Percentiles rank a stretch among this genome's conserved stretches.
These are phyloP conservation scores for Anguilla obscura DNA, from an alignment of 2,797 vertebrate species.

Conservation along the genomic window DNA sequence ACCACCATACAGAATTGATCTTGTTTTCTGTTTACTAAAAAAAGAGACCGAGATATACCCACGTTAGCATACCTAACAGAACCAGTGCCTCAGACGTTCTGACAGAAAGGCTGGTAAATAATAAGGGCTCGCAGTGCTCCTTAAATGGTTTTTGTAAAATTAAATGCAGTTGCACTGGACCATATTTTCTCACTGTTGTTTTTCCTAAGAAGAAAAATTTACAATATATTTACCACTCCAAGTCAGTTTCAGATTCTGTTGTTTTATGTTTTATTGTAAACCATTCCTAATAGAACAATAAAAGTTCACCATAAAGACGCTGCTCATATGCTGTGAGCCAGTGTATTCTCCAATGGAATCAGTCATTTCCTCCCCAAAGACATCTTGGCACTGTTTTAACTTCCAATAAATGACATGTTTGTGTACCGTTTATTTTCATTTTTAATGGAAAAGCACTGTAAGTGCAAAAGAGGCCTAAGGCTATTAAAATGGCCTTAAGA, in stretches of 20 bases:
- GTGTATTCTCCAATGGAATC: not conserved
- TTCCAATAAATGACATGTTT: not conserved
- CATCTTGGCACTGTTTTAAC: not conserved
- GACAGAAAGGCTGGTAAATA: not conserved
- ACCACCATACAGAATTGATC: not conserved
- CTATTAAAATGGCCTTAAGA: not conserved
- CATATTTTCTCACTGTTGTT: not conserved
- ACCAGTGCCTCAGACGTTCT: not conserved
- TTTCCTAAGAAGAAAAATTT: not conserved
- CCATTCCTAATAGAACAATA: not conserved
- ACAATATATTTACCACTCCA: not conserved
- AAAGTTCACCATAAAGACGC: not conserved
- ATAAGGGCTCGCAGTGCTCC: not conserved
- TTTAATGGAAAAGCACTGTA: not conserved
- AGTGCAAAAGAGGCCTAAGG: not conserved
- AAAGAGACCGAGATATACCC: not conserved
- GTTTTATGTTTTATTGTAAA: not conserved
- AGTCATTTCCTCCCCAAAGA: not conserved
- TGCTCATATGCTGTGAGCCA: not conserved
- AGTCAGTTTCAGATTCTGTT: not conserved
- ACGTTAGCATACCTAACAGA: not conserved
- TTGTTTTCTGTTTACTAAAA: not conserved
- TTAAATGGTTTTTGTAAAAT: not conserved
- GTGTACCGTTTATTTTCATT: not conserved
- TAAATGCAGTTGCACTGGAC: not conserved